A percentile compares a stretch with the other conserved stretches of the same genome.
Conservation (phyloP, 1,140 invertebrate species). For the Helicoverpa zea region DNA sequence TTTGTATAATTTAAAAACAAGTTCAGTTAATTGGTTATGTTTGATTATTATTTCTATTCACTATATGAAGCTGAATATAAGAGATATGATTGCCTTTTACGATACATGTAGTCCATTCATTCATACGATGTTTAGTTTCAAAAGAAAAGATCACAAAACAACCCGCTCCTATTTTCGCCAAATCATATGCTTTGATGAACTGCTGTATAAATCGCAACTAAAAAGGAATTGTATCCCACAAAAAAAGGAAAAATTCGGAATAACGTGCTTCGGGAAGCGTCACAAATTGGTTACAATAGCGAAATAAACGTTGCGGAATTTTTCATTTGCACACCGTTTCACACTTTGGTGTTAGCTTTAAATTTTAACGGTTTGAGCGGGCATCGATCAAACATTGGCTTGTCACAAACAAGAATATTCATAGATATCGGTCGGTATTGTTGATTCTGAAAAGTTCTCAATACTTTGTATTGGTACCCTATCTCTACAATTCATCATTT, state of each 20-base stretch:
- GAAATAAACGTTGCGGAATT: conserved; percentile 76
- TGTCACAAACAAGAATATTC: conserved; percentile 33
- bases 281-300: conserved; percentile 79
- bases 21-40: conserved; percentile 1
- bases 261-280: conserved; percentile 59
- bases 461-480: not conserved
- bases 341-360: conserved; percentile 74
- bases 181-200: conserved; percentile 36
- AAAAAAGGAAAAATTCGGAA: conserved; percentile 59
- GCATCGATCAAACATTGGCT: conserved; percentile 54
- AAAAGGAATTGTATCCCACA: conserved; percentile 2
- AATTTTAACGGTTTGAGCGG: conserved; percentile 65
- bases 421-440: conserved; percentile 25
- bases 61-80: not conserved
- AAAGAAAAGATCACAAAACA: not conserved
- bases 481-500: too few species aligned
- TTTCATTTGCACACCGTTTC: conserved; percentile 79
- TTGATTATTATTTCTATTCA: conserved; percentile 10
- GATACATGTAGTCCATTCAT: not conserved
- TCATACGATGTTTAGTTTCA: not conserved
- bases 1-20: conserved; percentile 64
- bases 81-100: not conserved
- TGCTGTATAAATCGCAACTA: conserved; percentile 17
- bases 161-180: conserved; percentile 7
- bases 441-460: not conserved